Evolutionary conservation across 1,140 invertebrate genomes (phyloP), one percentile per base, ranked within the genome.

Genomic region (Caenorhabditis briggsae): DNA sequence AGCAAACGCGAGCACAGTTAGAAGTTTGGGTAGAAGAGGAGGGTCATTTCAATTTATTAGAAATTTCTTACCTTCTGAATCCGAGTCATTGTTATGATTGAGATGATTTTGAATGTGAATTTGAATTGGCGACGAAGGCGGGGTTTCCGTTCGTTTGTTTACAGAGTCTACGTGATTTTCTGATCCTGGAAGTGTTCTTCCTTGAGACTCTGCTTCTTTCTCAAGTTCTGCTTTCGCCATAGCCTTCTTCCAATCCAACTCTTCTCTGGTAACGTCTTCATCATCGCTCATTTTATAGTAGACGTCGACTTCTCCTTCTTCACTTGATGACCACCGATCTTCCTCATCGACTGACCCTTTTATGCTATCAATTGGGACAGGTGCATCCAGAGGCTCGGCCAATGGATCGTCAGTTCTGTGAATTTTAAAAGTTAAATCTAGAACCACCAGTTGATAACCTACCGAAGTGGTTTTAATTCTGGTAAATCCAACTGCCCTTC

Each of bases 201-300:
- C 70, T 50, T 78, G 53, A 0, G 41, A 58, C 20, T 83, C 53
- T 11, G 53, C 82, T 43, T 83, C 53, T 20, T 83, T 59, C 20
- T 58, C 82, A 5, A 59, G 46, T 33, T 64, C 59, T 14, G 55
- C 83, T 18, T 84, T 84, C 16, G 59, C 23, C 61, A 84, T 85
- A 12, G 53, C 50, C 7, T 85, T 85, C 12, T 55, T 85, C 46
- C 61, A 64, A 50, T 85, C 65, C 82, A 82, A 70, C 18, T 87
- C 82, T 18, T 87, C 86, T 53, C 86, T 11, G 11, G 83, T 87
- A 3, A 83, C 48, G 25, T 70, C 86, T 55, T 87, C 86, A 48
- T 87, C 86, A 43, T 87, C 86, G 25, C 86, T 87, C 82, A 87
- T 70, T 56, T 87, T 87, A 25, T 87, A 87, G 55, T 87, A 85